These are phyloP conservation scores for Papilio demoleus DNA, from an alignment of 2,888 invertebrate species.

Conservation along the genomic window DNA sequence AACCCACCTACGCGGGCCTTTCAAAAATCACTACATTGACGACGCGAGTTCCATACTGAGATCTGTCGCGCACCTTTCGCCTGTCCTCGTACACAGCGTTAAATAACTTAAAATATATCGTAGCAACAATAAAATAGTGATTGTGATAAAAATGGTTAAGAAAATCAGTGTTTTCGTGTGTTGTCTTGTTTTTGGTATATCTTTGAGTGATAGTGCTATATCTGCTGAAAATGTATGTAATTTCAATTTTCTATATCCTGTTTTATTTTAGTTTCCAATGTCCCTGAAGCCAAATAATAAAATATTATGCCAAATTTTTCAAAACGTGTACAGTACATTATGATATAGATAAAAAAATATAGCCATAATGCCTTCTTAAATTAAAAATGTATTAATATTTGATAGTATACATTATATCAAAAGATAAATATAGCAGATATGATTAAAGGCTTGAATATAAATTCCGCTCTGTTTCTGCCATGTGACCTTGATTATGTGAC, in stretches of 20 bases:
- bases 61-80: constrained; percentile 74
- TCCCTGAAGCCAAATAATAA: too few species aligned
- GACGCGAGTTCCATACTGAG: constrained; percentile 66
- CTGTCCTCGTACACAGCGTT: constrained; percentile 54
- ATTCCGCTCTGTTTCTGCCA: constrained; percentile 59
- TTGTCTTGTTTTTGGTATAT: constrained; percentile 74
- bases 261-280: too few species aligned
- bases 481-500: constrained; percentile 65
- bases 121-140: constrained; percentile 41
- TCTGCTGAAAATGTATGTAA: constrained; percentile 62
- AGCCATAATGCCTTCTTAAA: too few species aligned
- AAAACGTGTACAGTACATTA: too few species aligned
- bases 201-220: constrained; percentile 75
- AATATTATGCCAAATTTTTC: too few species aligned
- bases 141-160: constrained; percentile 68
- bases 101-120: constrained; percentile 52
- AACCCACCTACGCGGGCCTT: constrained; percentile 83
- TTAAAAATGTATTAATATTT: too few species aligned
- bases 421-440: constrained; percentile 31
- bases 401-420: background rate
- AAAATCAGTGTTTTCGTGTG: constrained; percentile 75
- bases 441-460: constrained; percentile 40
- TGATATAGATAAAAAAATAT: too few species aligned
- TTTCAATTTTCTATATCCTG: background rate
- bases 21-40: constrained; percentile 77